phyloP scores from a whole-genome alignment of 2,888 invertebrate species.

The Hirudinaria manillensis region DNA sequence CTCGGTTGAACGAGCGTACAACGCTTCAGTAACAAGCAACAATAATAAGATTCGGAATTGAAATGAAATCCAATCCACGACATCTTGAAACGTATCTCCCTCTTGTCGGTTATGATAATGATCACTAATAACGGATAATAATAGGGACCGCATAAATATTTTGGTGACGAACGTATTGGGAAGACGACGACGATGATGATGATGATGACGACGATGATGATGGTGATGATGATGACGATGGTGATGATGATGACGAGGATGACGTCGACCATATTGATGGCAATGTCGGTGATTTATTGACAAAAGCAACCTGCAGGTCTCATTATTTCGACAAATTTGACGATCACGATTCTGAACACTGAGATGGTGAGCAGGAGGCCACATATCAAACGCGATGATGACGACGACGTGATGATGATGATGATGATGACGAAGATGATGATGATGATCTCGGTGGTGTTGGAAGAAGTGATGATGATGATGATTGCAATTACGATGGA shows the following conservation, averaged over 20 bases:
- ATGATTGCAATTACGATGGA: constrained; percentile 13
- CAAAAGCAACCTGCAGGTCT: no score
- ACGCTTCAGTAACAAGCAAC: no score
- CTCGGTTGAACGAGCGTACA: no score
- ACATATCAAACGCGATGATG: neutral
- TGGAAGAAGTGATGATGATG: neutral
- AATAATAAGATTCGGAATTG: no score
- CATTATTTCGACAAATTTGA: no score
- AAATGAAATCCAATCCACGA: no score
- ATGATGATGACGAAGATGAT: constrained; percentile 14
- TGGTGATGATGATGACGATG: neutral
- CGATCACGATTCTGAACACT: no score
- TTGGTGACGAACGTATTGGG: neutral
- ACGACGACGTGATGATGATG: constrained; percentile 7
- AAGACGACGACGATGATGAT: neutral
- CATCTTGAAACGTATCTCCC: no score
- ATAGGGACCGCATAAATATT: neutral
- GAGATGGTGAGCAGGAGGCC: no score
- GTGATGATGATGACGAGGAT: neutral
- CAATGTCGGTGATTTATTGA: neutral
- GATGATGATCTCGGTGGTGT: constrained; percentile 2
- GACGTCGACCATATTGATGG: neutral
- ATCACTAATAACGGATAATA: neutral
- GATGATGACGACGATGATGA: neutral
- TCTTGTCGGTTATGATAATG: neutral